A percentile compares a stretch with the other conserved stretches of the same genome.
These are phyloP conservation scores for Gerosis bhagava DNA, from an alignment of 2,888 invertebrate genomes.

Conservation along the genomic window DNA sequence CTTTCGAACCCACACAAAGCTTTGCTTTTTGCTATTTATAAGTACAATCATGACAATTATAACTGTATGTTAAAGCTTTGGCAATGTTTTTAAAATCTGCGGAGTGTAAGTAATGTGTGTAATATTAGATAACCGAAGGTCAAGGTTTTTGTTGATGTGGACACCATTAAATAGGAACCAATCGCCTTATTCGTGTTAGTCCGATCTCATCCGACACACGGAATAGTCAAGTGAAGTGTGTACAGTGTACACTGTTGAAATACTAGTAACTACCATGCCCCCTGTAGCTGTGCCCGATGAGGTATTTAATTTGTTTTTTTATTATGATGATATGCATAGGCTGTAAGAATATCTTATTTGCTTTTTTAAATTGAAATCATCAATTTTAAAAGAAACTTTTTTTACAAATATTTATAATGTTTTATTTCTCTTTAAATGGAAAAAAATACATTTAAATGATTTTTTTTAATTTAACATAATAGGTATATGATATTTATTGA, in stretches of 20 bases:
- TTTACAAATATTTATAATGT: too few species aligned
- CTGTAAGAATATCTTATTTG: neutral
- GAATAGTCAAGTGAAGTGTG: slow-evolving; percentile 40
- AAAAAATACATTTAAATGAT: too few species aligned
- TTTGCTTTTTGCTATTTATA: too few species aligned
- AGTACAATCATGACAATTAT: too few species aligned
- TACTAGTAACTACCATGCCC: slow-evolving; percentile 58
- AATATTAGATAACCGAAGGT: slow-evolving; percentile 48
- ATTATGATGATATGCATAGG: neutral
- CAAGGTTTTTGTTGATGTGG: slow-evolving; percentile 47
- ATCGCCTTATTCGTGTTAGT: slow-evolving; percentile 57
- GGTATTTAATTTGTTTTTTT: slow-evolving; percentile 46
- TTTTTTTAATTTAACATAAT: too few species aligned
- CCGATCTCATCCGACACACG: slow-evolving; percentile 45
- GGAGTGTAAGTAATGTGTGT: slow-evolving; percentile 3
- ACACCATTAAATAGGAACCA: slow-evolving; percentile 56
- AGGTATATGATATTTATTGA: too few species aligned
- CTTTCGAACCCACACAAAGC: too few species aligned
- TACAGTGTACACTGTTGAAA: slow-evolving; percentile 7
- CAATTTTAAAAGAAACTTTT: neutral
- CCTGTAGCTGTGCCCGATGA: slow-evolving; percentile 71
- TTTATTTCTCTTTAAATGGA: too few species aligned
- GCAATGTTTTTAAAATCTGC: neutral
- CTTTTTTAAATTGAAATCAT: neutral
- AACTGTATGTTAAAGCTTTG: too few species aligned